These are phyloP conservation scores for Solenopsis invicta DNA, from an alignment of 1,140 invertebrate species.

Conservation along the genomic window DNA sequence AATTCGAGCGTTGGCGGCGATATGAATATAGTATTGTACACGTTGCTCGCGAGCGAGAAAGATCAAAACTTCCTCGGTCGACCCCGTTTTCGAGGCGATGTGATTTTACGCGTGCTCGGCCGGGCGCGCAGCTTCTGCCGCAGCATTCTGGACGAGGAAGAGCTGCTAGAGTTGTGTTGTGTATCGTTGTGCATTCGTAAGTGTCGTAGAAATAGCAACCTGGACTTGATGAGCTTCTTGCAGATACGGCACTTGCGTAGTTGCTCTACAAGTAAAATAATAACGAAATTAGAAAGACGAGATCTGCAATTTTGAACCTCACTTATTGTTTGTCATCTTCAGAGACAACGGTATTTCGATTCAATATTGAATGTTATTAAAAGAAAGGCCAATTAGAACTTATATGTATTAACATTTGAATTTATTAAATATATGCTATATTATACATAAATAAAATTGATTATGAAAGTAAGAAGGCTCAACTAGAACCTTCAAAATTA, in stretches of 20 bases:
- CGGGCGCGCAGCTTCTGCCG: constrained; percentile 72
- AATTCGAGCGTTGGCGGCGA: background rate
- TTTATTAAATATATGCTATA: background rate
- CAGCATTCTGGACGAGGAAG: constrained; percentile 43
- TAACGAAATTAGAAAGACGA: background rate
- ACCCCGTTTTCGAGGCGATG: constrained; percentile 72
- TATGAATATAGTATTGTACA: constrained; percentile 28
- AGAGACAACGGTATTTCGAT: background rate
- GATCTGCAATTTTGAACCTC: background rate
- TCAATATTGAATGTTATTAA: background rate
- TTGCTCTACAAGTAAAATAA: constrained; percentile 68
- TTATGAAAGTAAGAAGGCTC: background rate
- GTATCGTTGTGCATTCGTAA: constrained; percentile 71
- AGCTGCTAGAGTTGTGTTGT: constrained; percentile 37
- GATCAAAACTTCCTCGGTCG: constrained; percentile 77
- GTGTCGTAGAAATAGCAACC: constrained; percentile 73
- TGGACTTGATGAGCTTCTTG: constrained; percentile 75
- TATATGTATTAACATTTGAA: background rate
- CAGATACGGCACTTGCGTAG: constrained; percentile 74
- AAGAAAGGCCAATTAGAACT: background rate
- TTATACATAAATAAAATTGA: background rate
- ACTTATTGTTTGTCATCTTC: background rate
- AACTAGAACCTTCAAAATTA: background rate
- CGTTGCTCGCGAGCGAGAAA: background rate
- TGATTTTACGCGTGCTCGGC: constrained; percentile 69